These are phyloP conservation scores for Stigmatopora argus DNA, from an alignment of 2,113 vertebrate genomes.

Conservation along the genomic window DNA sequence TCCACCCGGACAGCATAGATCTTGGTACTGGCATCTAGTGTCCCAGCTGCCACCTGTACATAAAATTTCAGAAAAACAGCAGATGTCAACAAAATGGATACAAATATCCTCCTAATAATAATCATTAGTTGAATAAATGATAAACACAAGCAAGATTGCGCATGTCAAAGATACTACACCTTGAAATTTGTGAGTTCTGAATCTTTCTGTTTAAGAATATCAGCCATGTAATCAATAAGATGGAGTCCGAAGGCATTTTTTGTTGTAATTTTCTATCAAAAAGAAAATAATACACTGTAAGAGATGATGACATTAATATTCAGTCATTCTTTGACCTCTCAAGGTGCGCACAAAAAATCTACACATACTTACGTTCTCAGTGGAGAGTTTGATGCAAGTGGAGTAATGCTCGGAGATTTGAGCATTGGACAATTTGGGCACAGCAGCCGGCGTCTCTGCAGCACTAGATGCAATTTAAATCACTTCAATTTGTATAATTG, in stretches of 20 bases:
- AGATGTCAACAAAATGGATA: background rate
- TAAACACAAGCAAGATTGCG: background rate
- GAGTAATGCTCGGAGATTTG: constrained; percentile 93
- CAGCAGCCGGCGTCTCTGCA: constrained; percentile 68
- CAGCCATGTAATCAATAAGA: constrained; percentile 91
- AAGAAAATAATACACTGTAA: constrained; percentile 2
- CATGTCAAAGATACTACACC: constrained; percentile 61
- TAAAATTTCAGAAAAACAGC: background rate
- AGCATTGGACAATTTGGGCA: constrained; percentile 78
- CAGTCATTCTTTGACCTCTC: background rate
- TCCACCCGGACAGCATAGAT: constrained; percentile 92
- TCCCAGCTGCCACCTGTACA: constrained; percentile 83
- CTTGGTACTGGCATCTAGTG: constrained; percentile 91
- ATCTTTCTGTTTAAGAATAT: constrained; percentile 87
- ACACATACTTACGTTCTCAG: constrained; percentile 83
- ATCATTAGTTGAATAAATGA: background rate
- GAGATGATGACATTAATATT: background rate
- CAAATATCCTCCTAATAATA: background rate
- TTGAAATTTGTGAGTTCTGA: constrained; percentile 86
- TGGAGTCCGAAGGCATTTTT: constrained; percentile 94
- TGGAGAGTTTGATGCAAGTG: constrained; percentile 90
- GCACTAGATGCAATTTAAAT: constrained; percentile 32
- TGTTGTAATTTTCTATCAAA: constrained; percentile 88
- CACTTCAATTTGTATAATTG: background rate
- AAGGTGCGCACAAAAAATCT: background rate